Conservation (phyloP, 2,113 vertebrate species). For the Platysternon megacephalum region DNA sequence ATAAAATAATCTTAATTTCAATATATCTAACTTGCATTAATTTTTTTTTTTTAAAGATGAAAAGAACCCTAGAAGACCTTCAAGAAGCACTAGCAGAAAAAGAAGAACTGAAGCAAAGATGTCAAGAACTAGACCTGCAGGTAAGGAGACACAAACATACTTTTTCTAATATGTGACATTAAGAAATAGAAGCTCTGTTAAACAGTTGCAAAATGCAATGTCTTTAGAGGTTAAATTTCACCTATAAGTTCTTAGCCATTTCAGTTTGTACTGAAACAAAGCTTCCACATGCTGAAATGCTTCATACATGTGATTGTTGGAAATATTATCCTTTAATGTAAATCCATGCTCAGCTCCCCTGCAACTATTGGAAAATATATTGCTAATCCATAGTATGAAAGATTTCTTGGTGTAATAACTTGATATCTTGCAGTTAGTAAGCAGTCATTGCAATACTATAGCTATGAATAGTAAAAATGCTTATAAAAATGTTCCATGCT, state of each 20-base stretch:
- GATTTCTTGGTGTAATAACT: neutral
- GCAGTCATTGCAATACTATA: neutral
- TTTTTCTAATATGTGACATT: neutral
- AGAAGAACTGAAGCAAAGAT: conserved; percentile 91
- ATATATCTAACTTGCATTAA: neutral
- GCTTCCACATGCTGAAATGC: neutral
- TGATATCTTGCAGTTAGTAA: neutral
- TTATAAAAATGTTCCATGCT: neutral
- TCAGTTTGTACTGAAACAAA: neutral
- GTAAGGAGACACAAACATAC: conserved; percentile 67
- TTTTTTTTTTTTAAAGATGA: conserved; percentile 81
- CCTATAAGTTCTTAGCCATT: neutral
- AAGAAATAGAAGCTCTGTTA: neutral
- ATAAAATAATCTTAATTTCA: neutral
- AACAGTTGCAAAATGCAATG: neutral
- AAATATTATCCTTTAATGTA: neutral
- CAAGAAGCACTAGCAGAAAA: conserved; percentile 87
- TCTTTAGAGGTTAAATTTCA: neutral
- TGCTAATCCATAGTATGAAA: neutral
- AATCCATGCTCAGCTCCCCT: neutral
- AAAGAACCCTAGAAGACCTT: conserved; percentile 89
- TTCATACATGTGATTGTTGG: neutral
- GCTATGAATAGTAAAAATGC: neutral
- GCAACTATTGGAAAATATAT: neutral
- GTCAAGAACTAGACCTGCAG: conserved; percentile 94